Base-by-base conservation (phyloP, 2,888 invertebrate genomes). In the Drosophila antonietae region DNA sequence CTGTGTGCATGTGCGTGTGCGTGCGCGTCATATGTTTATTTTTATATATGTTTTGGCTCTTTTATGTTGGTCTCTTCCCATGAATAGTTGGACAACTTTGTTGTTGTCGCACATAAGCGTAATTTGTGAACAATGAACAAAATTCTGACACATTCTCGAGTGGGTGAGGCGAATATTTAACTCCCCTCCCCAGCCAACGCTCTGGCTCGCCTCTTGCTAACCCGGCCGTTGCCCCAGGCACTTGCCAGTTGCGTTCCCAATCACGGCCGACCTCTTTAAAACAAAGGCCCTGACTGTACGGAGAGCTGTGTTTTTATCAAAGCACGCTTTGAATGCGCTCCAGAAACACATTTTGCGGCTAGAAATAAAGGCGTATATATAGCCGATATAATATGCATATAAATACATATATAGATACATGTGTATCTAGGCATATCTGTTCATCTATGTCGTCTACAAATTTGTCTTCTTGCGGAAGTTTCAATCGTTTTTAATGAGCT, bases 401-500 rank as follows among this genome's bases (percentile, higher is more conserved):
- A 37, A 14, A 37, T 35, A 35, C 10, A 10, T 35, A 35, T 35
- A 35, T 14, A 28, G n/a, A 23, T 44, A 10, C n/a, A 14, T 39
- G 7, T 23, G 12, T 15, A 37, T 31, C 39, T 51, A 9, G n/a
- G 31, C 41, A 37, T 37, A 47, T 52, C 33, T 57, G 52, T 33
- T 43, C 37, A 35, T 46, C 37, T 49, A 33, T 20, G 49, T 70
- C 44, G 44, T 62, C 41, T 53, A 20, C 10, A 23, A 43, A 39
- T 10, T 33, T 33, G 33, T 12, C 57, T 52, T 57, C 43, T 51
- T 52, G 73, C 86, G 83, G 87, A 83, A 88, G 83, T 86, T 78
- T 80, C 81, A 86, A 83, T 83, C 87, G 65, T 83, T 80, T 83
- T 88, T 74, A 88, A 83, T 85, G 66, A 85, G 78, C 61, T 18